These are phyloP conservation scores for Tetanocera ferruginea DNA, from an alignment of 2,888 invertebrate species.

Conservation along the genomic window DNA sequence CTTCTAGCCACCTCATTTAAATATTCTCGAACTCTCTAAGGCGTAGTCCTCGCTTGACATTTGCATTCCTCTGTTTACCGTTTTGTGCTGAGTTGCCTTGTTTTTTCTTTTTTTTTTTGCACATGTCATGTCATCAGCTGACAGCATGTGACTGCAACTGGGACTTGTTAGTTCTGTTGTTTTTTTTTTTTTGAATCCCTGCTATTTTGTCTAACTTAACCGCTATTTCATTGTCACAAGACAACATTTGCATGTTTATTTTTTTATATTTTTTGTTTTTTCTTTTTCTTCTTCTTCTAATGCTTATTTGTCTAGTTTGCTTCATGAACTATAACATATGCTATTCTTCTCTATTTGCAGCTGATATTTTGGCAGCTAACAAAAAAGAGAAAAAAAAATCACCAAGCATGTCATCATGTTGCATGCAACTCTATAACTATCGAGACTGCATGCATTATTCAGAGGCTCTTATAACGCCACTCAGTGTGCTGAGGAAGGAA, in stretches of 20 bases:
- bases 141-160: not conserved
- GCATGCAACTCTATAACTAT: conserved; percentile 8
- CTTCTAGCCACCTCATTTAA: too few relatives aligned
- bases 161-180: not conserved
- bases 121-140: not conserved
- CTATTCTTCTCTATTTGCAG: conserved; percentile 13
- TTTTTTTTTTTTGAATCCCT: not conserved
- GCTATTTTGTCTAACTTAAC: not conserved
- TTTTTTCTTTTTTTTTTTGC: not conserved
- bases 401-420: conserved; percentile 1
- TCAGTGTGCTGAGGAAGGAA: not conserved
- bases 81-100: not conserved
- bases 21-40: not conserved
- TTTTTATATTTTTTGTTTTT: not conserved
- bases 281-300: not conserved
- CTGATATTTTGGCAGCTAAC: not conserved
- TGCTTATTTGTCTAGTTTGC: not conserved
- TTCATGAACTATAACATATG: not conserved
- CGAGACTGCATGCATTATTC: conserved; percentile 28
- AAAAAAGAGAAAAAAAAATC: not conserved
- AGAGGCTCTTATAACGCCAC: conserved; percentile 36
- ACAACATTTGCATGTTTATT: conserved; percentile 7
- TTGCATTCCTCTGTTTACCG: not conserved
- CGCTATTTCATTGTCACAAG: conserved; percentile 14
- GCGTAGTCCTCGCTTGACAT: not conserved